phyloP scores from a whole-genome alignment of 2,113 vertebrate genomes.

The Todiramphus saurophagus region DNA sequence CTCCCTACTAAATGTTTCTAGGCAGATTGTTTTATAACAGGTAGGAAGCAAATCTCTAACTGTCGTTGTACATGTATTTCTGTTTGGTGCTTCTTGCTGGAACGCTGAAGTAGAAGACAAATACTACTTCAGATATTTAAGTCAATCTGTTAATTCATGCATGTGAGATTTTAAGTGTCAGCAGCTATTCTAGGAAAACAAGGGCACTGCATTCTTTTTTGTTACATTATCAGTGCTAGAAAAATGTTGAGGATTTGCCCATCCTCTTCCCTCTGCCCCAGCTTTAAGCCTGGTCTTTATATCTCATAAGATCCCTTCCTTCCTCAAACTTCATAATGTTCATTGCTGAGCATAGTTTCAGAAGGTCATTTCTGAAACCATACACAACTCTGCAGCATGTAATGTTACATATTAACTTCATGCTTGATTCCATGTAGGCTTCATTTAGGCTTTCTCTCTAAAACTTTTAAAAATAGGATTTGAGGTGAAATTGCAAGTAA shows the following conservation, averaged over 20 bases:
- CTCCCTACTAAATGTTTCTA: not conserved
- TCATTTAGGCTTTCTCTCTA: not conserved
- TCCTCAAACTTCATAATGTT: not conserved
- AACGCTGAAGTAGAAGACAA: not conserved
- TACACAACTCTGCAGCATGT: not conserved
- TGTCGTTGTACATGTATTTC: not conserved
- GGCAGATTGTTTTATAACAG: not conserved
- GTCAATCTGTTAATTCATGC: not conserved
- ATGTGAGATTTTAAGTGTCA: not conserved
- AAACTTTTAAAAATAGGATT: not conserved
- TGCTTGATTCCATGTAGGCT: not conserved
- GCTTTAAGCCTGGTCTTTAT: not conserved
- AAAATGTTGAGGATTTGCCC: not conserved
- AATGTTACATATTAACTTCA: not conserved
- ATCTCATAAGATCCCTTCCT: not conserved
- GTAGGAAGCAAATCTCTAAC: not conserved
- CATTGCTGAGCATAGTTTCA: not conserved
- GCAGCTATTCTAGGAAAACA: not conserved
- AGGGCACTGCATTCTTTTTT: not conserved
- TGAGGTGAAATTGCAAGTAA: not conserved
- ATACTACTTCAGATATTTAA: not conserved
- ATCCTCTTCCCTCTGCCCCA: rapidly evolving
- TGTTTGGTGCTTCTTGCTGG: not conserved
- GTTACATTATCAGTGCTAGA: not conserved
- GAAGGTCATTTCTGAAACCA: not conserved